Evolutionary conservation across 2,797 vertebrate species (phyloP).

Genomic region (Lagodon rhomboides): DNA sequence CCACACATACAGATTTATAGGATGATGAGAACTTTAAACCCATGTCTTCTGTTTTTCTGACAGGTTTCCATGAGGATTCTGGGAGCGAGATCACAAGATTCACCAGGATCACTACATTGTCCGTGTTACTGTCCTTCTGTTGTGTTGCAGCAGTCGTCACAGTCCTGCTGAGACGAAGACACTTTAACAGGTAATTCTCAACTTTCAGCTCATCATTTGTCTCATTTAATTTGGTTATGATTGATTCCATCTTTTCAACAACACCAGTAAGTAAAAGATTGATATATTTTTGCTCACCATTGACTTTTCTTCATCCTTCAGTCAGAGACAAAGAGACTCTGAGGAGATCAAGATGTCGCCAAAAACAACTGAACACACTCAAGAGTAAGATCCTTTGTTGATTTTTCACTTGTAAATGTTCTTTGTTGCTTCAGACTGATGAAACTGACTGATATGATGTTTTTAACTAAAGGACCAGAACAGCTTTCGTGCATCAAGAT

Average conservation of each 20-base stretch:
- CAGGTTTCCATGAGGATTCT: background rate
- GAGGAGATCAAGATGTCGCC: background rate
- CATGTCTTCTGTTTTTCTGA: background rate
- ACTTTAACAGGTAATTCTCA: background rate
- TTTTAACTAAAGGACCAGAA: too few species aligned
- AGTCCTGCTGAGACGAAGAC: fast-evolving
- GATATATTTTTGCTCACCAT: background rate
- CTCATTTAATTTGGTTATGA: too few species aligned
- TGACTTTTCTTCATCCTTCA: background rate
- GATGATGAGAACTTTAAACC: background rate
- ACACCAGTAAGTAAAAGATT: too few species aligned
- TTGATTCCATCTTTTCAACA: too few species aligned
- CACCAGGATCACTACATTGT: too few species aligned
- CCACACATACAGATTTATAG: too few species aligned
- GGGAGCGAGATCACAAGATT: background rate
- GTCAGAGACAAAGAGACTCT: fast-evolving
- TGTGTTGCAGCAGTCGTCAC: background rate
- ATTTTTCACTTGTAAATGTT: too few species aligned
- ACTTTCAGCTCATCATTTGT: background rate
- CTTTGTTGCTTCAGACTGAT: too few species aligned
- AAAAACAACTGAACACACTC: fast-evolving
- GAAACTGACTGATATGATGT: too few species aligned
- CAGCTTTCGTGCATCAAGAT: too few species aligned
- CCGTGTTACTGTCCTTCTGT: too few species aligned
- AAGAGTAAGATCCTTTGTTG: background rate